Evolutionary conservation across 2,888 invertebrate species (phyloP).

Genomic region (Halictus ligatus): DNA sequence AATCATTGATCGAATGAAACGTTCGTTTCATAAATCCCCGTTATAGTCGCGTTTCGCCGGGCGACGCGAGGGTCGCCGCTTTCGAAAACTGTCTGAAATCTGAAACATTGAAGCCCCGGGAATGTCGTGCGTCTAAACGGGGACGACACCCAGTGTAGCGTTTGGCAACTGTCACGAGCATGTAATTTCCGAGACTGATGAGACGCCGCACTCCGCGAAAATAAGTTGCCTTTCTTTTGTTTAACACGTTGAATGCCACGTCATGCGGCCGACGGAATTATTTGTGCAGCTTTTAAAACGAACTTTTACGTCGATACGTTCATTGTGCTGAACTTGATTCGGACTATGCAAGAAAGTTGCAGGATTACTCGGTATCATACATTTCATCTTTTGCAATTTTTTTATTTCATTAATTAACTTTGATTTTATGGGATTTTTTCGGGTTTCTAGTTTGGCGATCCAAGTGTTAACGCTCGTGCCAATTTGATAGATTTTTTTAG

Average conservation of each 20-base stretch:
- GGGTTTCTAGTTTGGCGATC: too few species aligned
- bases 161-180: slow-evolving; percentile 2
- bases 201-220: neutral
- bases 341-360: too few species aligned
- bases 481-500: neutral
- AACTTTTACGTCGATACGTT: too few species aligned
- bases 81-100: neutral
- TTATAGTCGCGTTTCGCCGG: neutral
- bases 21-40: neutral
- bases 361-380: too few species aligned
- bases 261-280: too few species aligned
- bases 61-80: neutral
- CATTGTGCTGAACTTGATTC: too few species aligned
- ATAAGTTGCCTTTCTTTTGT: neutral
- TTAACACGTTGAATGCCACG: neutral
- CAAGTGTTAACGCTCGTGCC: too few species aligned
- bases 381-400: too few species aligned
- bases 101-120: neutral
- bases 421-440: too few species aligned
- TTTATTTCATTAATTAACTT: too few species aligned
- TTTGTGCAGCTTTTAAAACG: too few species aligned
- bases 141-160: neutral
- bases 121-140: neutral
- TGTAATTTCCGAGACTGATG: slow-evolving; percentile 8
- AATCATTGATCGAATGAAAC: neutral